Evolutionary conservation across 2,888 invertebrate genomes (phyloP), one percentile per base, ranked within the genome.

Genomic region (Epiblema foenella): DNA sequence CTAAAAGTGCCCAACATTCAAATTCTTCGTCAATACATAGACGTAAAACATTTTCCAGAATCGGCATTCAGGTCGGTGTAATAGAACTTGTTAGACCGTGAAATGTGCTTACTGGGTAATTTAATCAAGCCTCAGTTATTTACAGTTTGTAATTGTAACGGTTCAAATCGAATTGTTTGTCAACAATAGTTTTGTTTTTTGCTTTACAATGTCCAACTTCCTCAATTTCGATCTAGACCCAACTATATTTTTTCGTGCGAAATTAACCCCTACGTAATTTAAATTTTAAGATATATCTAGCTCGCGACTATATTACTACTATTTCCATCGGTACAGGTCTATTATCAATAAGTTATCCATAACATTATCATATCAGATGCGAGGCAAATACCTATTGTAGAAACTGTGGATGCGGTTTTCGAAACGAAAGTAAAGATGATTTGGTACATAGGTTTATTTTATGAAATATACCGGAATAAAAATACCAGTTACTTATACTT

Each of bases 71-170:
- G 62, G 51, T 62, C 17, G 62, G 49, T 49, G 49, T 17, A 18
- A 52, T 37, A 24, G 20, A 54, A 54, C n/a, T 39, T n/a, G n/a
- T n/a, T 52, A 39, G 37, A 64, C 37, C 64, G 39, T 64, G 52
- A 63, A 37, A 63, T 52, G 18, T 51, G 62, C n/a, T 4, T 52
- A 15, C 39, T 54, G 18, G n/a, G 39, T 54, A 64, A 64, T 64
- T 64, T 64, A 39, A 64, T 24, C 39, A 20, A 51, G 17, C 29
- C 29, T 33, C 17, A 15, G 15, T 63, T 12, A 52, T 52, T 42
- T 56, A 56, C 56, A n/a, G 56, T 57, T 33, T 8, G 33, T 29
- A 4, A 29, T 29, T 57, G 9, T 39, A 59, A 59, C 15, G 9
- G 58, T 42, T 42, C 42, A 46, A 60, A 46, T 20, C 46, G 17